phyloP scores from a whole-genome alignment of 2,888 invertebrate genomes.

The Teleiodes luculella region DNA sequence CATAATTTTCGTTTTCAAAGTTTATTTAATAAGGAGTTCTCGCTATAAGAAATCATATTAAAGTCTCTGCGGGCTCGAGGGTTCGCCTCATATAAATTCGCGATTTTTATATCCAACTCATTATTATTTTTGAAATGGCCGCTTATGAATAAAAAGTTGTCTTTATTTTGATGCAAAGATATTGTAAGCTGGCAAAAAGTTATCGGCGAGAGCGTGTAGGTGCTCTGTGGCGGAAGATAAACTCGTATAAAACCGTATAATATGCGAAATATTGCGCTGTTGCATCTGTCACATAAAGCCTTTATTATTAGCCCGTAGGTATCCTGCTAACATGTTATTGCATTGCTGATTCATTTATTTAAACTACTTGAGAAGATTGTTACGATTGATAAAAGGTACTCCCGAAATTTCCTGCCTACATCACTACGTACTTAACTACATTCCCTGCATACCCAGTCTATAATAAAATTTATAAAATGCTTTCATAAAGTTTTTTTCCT shows the following conservation, averaged over 20 bases:
- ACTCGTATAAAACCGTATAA: slow-evolving; percentile 36
- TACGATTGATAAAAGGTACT: slow-evolving; percentile 36
- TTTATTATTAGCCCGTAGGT: slow-evolving; percentile 4
- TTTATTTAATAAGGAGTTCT: slow-evolving; percentile 71
- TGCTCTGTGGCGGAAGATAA: slow-evolving; percentile 18
- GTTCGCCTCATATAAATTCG: slow-evolving; percentile 64
- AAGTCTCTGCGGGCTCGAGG: slow-evolving; percentile 39
- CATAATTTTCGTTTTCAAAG: slow-evolving; percentile 72
- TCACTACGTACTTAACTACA: slow-evolving; percentile 36
- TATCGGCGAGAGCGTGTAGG: slow-evolving; percentile 35
- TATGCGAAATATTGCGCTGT: slow-evolving; percentile 34
- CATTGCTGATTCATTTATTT: neutral
- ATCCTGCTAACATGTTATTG: slow-evolving; percentile 1
- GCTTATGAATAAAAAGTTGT: slow-evolving; percentile 69
- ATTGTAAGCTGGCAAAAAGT: slow-evolving; percentile 57
- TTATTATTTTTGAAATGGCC: slow-evolving; percentile 70
- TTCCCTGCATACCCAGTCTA: slow-evolving; percentile 57
- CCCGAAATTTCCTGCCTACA: slow-evolving; percentile 18
- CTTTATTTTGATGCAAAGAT: slow-evolving; percentile 72
- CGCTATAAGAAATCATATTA: slow-evolving; percentile 71
- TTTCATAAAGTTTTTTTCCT: slow-evolving; percentile 48
- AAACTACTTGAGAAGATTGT: slow-evolving; percentile 23
- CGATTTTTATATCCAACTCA: slow-evolving; percentile 71
- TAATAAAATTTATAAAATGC: slow-evolving; percentile 43
- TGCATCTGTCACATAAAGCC: slow-evolving; percentile 18